Evolutionary conservation across 2,797 vertebrate genomes (phyloP), one percentile per base, ranked within the genome.

Genomic region (Anguilla marmorata): DNA sequence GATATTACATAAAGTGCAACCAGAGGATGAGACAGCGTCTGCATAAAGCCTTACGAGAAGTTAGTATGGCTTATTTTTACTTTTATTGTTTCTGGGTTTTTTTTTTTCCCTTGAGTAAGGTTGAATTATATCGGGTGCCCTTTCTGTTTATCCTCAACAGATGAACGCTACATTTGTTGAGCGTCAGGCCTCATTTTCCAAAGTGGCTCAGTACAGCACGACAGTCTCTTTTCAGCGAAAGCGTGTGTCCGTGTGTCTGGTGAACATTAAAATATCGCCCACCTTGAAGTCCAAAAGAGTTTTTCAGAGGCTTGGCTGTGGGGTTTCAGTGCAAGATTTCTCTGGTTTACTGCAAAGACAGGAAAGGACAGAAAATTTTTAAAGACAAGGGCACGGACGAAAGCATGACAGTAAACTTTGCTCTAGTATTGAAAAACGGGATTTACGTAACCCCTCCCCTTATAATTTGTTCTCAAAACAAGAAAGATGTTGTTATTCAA

Each of bases 121-220:
- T 82, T 82, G 19, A 48, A 82, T 50, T 50, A 82, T 50, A 82
- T 24, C 24, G 1, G 6, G 8, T 21, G 79, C 21, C 79, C 45
- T 82, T 82, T 82, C 19, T 50, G 45, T 82, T 48, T 82, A 82
- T 82, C 41, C 19, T 82, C 79, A 82, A 82, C 79, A 48, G 45
- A 82, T 48, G 79, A 82, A 82, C 2, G 79, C 45, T 11, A 82
- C 79, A 82, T 82, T 82, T 82, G 74, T 48, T 50, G 16, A 79
- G 74, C 45, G 21, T 82, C 45, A 82, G 41, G 79, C 41, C 19
- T 82, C 79, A 82, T 48, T 50, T 50, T 21, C 41, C 45, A 24
- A 82, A 48, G 4, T 50, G 1, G n/a, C 76, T 48, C 74, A 41
- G 16, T 21, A 27, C 11, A 48, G 37, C 41, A 37, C 11, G 76